These are phyloP conservation scores for Operophtera brumata DNA, from an alignment of 2,888 invertebrate genomes.

Conservation along the genomic window DNA sequence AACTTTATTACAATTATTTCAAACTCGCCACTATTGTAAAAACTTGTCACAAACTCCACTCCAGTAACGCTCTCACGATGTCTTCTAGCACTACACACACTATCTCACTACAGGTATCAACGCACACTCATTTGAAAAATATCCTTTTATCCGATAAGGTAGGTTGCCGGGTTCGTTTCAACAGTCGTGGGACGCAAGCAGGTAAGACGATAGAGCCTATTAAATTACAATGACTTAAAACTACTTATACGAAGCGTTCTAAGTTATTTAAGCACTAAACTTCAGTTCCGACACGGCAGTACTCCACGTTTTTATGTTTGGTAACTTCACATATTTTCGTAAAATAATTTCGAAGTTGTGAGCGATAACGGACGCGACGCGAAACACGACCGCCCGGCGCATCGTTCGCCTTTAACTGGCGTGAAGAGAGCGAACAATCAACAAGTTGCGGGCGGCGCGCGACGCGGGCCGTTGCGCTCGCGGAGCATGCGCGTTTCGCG, in stretches of 20 bases:
- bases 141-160: constrained; percentile 77
- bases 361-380: constrained; percentile 57
- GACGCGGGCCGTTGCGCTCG: constrained; percentile 60
- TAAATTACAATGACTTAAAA: constrained; percentile 75
- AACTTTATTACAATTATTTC: constrained; percentile 63
- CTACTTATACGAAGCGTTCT: constrained; percentile 59
- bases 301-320: constrained; percentile 60
- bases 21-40: constrained; percentile 68
- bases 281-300: constrained; percentile 54
- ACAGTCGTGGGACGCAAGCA: constrained; percentile 76
- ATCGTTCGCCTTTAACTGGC: constrained; percentile 72
- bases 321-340: constrained; percentile 78
- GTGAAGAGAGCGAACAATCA: constrained; percentile 78
- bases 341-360: constrained; percentile 74
- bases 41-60: constrained; percentile 69
- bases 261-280: constrained; percentile 58
- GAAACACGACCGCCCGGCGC: constrained; percentile 68
- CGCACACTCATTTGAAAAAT: constrained; percentile 80
- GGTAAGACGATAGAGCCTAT: constrained; percentile 77
- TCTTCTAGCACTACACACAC: constrained; percentile 74
- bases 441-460: constrained; percentile 71
- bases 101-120: constrained; percentile 67
- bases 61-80: constrained; percentile 63
- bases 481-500: constrained; percentile 70
- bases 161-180: constrained; percentile 73